Evolutionary conservation across 2,797 vertebrate species (phyloP).

Genomic region (Sarcoramphus papa): DNA sequence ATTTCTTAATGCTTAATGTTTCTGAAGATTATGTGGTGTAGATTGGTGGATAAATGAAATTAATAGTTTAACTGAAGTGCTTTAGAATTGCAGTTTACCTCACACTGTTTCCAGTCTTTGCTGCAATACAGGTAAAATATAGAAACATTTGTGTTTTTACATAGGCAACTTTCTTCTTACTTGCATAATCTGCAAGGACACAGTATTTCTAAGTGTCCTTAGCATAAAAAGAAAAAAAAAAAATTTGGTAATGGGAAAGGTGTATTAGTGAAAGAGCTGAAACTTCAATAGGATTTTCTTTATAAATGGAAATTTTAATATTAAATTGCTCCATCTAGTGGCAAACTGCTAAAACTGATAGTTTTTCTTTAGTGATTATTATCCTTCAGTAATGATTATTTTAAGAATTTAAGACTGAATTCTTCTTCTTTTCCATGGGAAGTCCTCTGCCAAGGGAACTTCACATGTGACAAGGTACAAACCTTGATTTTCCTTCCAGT

Average conservation of each 20-base stretch:
- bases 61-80: neutral
- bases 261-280: neutral
- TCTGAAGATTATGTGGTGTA: neutral
- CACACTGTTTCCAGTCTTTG: neutral
- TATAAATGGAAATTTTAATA: slow-evolving; percentile 38
- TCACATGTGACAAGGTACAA: neutral
- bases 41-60: neutral
- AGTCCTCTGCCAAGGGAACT: neutral
- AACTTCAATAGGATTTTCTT: neutral
- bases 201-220: neutral
- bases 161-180: neutral
- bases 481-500: neutral
- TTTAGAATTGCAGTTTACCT: neutral
- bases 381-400: neutral
- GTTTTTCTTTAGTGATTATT: neutral
- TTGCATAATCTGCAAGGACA: neutral
- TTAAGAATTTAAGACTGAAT: neutral
- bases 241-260: neutral
- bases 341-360: neutral
- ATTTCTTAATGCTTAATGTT: neutral
- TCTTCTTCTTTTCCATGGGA: neutral
- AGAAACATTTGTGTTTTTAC: neutral
- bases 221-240: neutral
- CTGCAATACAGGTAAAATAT: neutral
- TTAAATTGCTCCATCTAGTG: slow-evolving; percentile 71